Evolutionary conservation across 2,888 invertebrate genomes (phyloP).

Genomic region (Silvanus unidentatus): DNA sequence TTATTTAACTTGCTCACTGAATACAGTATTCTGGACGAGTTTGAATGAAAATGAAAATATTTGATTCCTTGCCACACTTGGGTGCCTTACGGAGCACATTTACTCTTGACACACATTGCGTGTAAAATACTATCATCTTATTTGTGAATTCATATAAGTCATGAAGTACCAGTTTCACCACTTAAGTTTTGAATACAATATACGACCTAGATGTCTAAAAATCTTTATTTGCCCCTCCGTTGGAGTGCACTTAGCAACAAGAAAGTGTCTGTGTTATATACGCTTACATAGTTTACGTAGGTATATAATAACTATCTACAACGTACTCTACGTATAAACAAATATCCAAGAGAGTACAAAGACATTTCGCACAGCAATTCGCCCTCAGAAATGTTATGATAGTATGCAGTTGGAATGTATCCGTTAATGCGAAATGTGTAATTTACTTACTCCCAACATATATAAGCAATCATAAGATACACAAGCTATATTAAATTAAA

Average conservation of each 20-base stretch:
- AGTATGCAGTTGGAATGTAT: too few relatives aligned
- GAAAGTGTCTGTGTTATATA: conserved; percentile 11
- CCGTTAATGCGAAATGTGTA: too few relatives aligned
- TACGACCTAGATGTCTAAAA: conserved; percentile 16
- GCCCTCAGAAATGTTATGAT: too few relatives aligned
- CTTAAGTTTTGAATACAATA: conserved; percentile 18
- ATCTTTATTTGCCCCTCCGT: conserved; percentile 17
- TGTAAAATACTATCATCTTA: conserved; percentile 13
- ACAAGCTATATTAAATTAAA: too few relatives aligned
- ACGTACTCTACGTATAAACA: neutral
- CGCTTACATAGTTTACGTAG: neutral
- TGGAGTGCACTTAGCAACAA: conserved; percentile 17
- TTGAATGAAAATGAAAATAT: too few relatives aligned
- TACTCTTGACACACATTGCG: neutral
- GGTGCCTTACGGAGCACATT: neutral
- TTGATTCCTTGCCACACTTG: too few relatives aligned
- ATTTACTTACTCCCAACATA: too few relatives aligned
- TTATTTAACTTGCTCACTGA: too few relatives aligned
- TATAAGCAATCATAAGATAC: too few relatives aligned
- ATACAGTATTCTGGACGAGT: too few relatives aligned
- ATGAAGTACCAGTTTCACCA: conserved; percentile 18
- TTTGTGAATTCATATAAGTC: conserved; percentile 17
- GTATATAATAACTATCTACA: neutral
- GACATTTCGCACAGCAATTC: neutral
- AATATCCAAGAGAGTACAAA: neutral